phyloP scores from a whole-genome alignment of 1,140 invertebrate species.

The Sipha flava region DNA sequence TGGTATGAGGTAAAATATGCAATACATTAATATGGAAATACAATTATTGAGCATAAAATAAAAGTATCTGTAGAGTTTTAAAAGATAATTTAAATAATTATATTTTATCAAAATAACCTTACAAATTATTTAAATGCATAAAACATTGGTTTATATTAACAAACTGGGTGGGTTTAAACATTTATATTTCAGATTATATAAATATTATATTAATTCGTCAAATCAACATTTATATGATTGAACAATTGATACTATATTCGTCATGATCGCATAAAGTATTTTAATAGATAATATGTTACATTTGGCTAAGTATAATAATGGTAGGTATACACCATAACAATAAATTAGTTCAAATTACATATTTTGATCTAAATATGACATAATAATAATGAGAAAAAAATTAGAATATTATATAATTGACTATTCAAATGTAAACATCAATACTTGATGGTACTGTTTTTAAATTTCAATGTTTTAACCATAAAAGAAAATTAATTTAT shows the following conservation, averaged over 20 bases:
- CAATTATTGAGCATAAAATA: too few species aligned
- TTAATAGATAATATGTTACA: neutral
- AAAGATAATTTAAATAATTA: neutral
- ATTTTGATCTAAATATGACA: neutral
- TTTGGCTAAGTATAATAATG: neutral
- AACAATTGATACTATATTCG: neutral
- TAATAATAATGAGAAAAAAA: neutral
- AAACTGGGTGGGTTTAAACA: neutral
- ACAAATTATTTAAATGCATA: neutral
- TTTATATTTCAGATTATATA: neutral
- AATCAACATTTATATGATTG: neutral
- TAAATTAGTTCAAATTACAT: neutral
- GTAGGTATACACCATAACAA: neutral
- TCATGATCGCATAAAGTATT: neutral
- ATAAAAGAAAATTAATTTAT: neutral
- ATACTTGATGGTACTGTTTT: neutral
- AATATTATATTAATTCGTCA: neutral
- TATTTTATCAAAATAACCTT: neutral
- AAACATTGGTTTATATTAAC: neutral
- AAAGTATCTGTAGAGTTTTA: too few species aligned
- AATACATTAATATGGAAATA: too few species aligned
- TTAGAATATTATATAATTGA: neutral
- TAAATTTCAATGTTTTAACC: neutral
- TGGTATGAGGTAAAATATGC: too few species aligned
- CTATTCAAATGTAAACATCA: neutral